A percentile compares a stretch with the other conserved stretches of the same genome.
Evolutionary conservation across 2,113 vertebrate genomes (phyloP).

Genomic region (Aspiorhynchus laticeps): DNA sequence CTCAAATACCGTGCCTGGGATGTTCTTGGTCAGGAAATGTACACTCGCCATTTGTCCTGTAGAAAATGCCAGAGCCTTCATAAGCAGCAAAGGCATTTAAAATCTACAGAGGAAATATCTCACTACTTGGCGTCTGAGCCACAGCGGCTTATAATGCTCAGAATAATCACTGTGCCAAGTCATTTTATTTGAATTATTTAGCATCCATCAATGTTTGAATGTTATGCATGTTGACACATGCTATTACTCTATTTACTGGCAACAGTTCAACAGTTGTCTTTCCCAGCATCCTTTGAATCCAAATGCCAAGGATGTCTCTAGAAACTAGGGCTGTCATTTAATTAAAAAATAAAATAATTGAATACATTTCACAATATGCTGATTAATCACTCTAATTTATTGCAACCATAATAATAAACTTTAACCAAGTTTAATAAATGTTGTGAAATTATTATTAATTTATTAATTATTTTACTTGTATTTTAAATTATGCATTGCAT

Average conservation of each 20-base stretch:
- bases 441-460: background rate
- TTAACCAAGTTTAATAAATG: background rate
- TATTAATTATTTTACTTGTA: no score
- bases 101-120: constrained; percentile 12
- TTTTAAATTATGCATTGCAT: no score
- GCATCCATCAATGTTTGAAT: constrained; percentile 15
- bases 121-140: background rate
- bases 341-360: background rate
- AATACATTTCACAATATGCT: background rate
- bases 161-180: constrained; percentile 21
- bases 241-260: constrained; percentile 21
- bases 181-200: constrained; percentile 20
- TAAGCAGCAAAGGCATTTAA: background rate
- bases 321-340: background rate
- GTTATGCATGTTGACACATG: constrained; percentile 20
- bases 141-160: background rate
- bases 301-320: background rate
- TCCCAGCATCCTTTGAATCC: background rate
- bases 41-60: background rate
- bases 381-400: background rate
- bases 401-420: background rate
- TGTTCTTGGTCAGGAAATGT: background rate
- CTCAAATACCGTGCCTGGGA: background rate
- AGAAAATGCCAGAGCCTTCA: background rate
- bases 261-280: background rate